Conservation (phyloP, 2,797 vertebrate species). For the Molossus alvarezi region DNA sequence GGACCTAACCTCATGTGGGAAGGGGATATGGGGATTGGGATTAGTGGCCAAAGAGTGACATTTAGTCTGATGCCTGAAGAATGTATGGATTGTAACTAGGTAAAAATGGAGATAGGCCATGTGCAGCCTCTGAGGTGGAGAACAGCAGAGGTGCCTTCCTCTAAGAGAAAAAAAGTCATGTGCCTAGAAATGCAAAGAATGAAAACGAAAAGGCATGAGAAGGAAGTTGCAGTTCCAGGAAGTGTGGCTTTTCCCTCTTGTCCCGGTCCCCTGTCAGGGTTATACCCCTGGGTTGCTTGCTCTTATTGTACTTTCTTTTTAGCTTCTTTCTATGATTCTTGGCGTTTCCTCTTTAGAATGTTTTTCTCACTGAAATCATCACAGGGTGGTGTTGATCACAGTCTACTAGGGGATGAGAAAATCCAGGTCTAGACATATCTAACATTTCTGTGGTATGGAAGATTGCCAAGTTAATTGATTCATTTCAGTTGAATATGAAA, state of each 20-base stretch:
- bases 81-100: background rate
- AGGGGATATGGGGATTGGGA: background rate
- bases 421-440: background rate
- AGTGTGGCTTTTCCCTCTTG: no score
- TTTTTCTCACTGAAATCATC: background rate
- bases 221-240: background rate
- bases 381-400: background rate
- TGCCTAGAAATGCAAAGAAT: background rate
- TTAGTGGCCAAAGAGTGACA: background rate
- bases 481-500: background rate
- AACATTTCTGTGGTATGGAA: background rate
- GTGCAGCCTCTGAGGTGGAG: background rate
- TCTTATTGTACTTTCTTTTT: background rate
- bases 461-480: background rate
- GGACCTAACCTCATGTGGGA: background rate
- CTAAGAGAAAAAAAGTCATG: background rate
- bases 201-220: background rate
- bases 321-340: background rate
- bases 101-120: background rate
- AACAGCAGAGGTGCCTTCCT: background rate
- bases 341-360: conserved; percentile 21
- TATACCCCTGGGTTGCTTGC: background rate
- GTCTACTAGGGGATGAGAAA: background rate
- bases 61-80: background rate
- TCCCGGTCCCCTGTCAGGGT: background rate